Evolutionary conservation across 2,797 vertebrate species (phyloP).

Genomic region (Sardinella longiceps): DNA sequence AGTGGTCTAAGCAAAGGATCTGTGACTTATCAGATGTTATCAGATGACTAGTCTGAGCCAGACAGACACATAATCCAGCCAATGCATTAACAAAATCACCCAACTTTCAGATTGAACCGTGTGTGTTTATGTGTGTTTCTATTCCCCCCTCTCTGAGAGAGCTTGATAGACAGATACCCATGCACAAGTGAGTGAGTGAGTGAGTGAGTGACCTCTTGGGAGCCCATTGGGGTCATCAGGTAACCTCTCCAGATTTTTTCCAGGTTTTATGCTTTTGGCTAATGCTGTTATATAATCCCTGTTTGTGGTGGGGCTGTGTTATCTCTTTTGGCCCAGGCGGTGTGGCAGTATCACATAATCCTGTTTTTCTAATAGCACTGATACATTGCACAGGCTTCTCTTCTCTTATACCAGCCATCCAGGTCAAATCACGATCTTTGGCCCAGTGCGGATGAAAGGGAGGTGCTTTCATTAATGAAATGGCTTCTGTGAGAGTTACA

Average conservation of each 20-base stretch:
- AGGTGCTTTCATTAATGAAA: slow-evolving; percentile 6
- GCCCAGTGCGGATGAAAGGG: background rate
- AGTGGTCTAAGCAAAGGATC: too few relatives aligned
- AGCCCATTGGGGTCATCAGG: background rate
- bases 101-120: background rate
- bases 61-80: background rate
- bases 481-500: slow-evolving; percentile 16
- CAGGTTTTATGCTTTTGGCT: background rate
- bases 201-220: background rate
- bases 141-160: background rate
- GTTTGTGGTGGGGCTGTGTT: background rate
- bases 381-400: background rate
- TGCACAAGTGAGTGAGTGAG: background rate
- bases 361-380: slow-evolving; percentile 7
- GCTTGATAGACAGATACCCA: slow-evolving; percentile 13
- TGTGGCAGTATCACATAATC: background rate
- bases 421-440: background rate
- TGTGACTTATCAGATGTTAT: too few relatives aligned
- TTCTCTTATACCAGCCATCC: background rate
- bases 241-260: background rate
- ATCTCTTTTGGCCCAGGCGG: background rate
- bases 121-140: background rate
- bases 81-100: background rate
- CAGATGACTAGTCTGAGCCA: too few relatives aligned
- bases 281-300: background rate